A percentile compares a stretch with the other conserved stretches of the same genome.
Evolutionary conservation across 2,113 vertebrate genomes (phyloP).

Genomic region (Rhinolophus ferrumequinum): DNA sequence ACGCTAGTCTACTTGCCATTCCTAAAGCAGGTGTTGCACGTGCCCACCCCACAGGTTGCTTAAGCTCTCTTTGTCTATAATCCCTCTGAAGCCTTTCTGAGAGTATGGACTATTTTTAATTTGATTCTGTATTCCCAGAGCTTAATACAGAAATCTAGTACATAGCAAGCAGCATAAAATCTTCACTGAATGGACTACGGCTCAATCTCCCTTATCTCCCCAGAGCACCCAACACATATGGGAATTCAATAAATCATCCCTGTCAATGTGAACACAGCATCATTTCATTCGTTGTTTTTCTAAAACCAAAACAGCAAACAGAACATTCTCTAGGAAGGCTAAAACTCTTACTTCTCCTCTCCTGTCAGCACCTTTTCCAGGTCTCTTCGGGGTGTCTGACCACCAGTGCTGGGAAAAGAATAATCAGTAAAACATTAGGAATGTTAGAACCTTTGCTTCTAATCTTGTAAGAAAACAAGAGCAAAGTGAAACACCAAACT

Average conservation of each 20-base stretch:
- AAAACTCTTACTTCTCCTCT: slow-evolving; percentile 95
- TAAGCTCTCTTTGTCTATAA: neutral
- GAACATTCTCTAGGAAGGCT: neutral
- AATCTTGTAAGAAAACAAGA: neutral
- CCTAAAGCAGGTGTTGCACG: neutral
- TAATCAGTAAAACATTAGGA: neutral
- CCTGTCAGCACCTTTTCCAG: slow-evolving; percentile 98
- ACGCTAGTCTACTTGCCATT: neutral
- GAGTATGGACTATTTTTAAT: neutral
- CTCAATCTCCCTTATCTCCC: neutral
- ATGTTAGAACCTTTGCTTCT: neutral
- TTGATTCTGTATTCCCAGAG: slow-evolving; percentile 1
- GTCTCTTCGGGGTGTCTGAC: slow-evolving; percentile 97
- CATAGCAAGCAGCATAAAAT: neutral
- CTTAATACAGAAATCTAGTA: neutral
- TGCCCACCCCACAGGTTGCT: neutral
- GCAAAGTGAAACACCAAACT: neutral
- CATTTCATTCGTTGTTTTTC: neutral
- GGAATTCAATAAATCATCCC: neutral
- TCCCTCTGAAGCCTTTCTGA: neutral
- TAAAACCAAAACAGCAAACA: neutral
- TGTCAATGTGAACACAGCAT: neutral
- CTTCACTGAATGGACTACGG: neutral
- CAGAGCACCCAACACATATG: slow-evolving; percentile 5
- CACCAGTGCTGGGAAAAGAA: slow-evolving; percentile 90